Evolutionary conservation across 2,888 invertebrate genomes (phyloP), one percentile per base, ranked within the genome.

Genomic region (Microctonus hyperodae): DNA sequence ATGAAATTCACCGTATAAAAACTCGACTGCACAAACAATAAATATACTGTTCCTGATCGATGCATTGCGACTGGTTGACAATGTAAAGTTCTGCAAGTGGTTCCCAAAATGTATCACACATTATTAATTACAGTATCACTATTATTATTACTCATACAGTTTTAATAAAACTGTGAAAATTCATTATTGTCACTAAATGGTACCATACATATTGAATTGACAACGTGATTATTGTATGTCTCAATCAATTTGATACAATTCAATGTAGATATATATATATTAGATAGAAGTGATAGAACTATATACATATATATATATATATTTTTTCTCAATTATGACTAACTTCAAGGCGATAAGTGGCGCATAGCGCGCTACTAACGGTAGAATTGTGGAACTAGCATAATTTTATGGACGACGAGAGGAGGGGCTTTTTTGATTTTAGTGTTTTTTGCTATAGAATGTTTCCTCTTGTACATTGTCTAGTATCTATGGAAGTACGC

Each of bases 11-110:
- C 91, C 89, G 87, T 78, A 90, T 86, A 78, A 90, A 89, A 70
- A 89, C 89, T 83, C 92, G 86, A 82, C 90, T 91, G 83, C 91
- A 91, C 70, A 91, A 86, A 83, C 91, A 91, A 78, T 89, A 89
- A 74, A 90, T 86, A 77, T 87, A 88, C 76, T 88, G 88, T 57
- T 87, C 85, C 70, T 86, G 84, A 70, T 85, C 85, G 69, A 85
- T 81, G 72, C 82, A 81, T 67, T 86, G 85, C 61, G 79, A 77
- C 69, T 85, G 84, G 60, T 84, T 78, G 59, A 86, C 83, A 69
- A 88, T 83, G 74, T 85, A 84, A 76, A 91, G 88, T 84, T 90
- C 90, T 40, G 91, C 91, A 71, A 92, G 86, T 68, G 90, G 88
- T 80, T 91, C 90, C 88, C 90, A 90, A 72, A 88, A 88, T 72